Base-by-base conservation (phyloP, 2,113 vertebrate genomes). In the Gallinago undulata region DNA sequence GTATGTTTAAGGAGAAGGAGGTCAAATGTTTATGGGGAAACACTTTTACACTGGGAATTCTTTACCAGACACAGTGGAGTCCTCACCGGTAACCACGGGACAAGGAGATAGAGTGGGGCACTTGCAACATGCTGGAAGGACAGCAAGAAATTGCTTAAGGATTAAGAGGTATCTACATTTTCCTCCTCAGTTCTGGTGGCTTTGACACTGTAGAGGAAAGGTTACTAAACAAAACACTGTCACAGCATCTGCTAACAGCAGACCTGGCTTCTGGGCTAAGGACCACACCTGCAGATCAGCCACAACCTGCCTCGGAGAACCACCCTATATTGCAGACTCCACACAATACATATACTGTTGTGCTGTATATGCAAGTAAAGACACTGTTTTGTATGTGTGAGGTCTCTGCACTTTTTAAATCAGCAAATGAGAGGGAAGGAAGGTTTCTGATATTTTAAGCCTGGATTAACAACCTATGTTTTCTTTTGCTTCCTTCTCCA, bases 301-400 rank as follows among this genome's bases (percentile, higher is more conserved):
- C 15, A 15, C n/a, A 45, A 11, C 13, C 66, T 23, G 41, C 41
- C 33, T 2, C 5, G 35, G 23, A 51, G 30, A 60, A 53, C 0
- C 18, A 48, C 2, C 35, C 3, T 18, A 5, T 2, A 2, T 1
- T 13, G 45, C 23, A 51, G 28, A 0, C 13, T 27, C 27, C 56
- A 50, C 37, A 3, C 9, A 3, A 55, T 10, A 50, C 45, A 62
- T 6, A 37, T 0, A 6, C 11, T 2, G 28, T 0, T 14, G 9
- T 13, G 24, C 19, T 13, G 9, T 13, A 4, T 0, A 5, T 2
- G 43, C 0, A 1, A 53, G 17, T 2, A 51, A n/a, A 21, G 23
- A 23, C 8, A 1, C 23, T 1, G 33, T 22, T 31, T 47, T 2
- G 11, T 2, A 27, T 1, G 5, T 2, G 37, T 4, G 7, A 72